Conservation (phyloP, 2,113 vertebrate species). For the Rhinopomastus cyanomelas region DNA sequence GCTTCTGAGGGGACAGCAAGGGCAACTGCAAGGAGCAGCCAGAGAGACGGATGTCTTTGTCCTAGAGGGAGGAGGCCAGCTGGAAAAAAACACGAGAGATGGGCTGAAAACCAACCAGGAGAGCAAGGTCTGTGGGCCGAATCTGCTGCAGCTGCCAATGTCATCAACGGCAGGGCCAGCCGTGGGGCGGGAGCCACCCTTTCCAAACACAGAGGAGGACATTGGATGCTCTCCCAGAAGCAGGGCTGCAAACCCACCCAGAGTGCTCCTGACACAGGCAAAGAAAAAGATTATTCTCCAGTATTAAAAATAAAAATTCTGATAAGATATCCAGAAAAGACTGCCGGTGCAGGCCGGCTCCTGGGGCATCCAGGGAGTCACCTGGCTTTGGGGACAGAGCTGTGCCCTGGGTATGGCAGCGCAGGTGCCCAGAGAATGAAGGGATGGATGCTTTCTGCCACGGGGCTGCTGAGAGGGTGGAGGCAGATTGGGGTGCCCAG, state of each 20-base stretch:
- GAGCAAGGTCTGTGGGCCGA: not conserved
- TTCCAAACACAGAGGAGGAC: conserved; percentile 45
- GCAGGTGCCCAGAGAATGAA: not conserved
- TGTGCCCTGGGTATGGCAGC: fast-evolving
- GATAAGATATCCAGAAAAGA: not conserved
- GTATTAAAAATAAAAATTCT: conserved; percentile 8
- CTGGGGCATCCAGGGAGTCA: fast-evolving
- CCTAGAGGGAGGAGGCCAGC: not conserved
- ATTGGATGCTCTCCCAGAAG: conserved; percentile 50
- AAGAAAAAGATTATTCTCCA: conserved; percentile 61
- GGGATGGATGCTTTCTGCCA: not conserved
- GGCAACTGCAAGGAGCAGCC: not conserved
- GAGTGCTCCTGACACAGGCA: not conserved
- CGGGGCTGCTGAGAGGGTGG: not conserved
- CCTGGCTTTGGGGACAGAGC: not conserved
- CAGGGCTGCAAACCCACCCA: conserved; percentile 46
- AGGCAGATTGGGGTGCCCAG: not conserved
- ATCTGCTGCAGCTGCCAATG: conserved; percentile 42
- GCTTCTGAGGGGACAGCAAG: not conserved
- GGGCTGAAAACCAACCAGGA: conserved; percentile 7
- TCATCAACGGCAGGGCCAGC: conserved; percentile 19
- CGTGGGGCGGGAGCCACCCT: conserved; percentile 44
- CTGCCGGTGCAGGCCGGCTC: fast-evolving
- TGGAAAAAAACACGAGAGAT: not conserved
- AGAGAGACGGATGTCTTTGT: not conserved